These are phyloP conservation scores for Planococcus citri DNA, from an alignment of 1,140 invertebrate genomes.

Conservation along the genomic window DNA sequence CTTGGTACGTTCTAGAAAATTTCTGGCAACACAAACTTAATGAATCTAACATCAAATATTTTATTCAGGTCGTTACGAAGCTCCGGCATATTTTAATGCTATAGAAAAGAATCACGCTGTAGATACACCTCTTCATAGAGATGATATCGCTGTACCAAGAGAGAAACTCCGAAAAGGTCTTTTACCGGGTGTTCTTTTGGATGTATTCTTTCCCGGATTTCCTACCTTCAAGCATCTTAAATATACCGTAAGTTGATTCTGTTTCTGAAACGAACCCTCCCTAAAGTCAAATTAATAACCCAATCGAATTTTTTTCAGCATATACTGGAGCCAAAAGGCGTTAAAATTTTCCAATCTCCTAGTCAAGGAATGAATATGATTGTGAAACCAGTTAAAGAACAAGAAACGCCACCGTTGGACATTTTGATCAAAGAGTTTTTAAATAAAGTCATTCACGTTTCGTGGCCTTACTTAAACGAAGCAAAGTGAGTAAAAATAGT, in stretches of 20 bases:
- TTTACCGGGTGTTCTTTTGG: slow-evolving; percentile 49
- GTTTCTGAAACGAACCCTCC: neutral
- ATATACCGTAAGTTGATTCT: slow-evolving; percentile 41
- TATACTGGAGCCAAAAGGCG: slow-evolving; percentile 52
- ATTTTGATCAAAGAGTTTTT: slow-evolving; percentile 47
- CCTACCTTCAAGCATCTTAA: slow-evolving; percentile 73
- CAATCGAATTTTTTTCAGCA: slow-evolving; percentile 27
- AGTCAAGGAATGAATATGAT: slow-evolving; percentile 74
- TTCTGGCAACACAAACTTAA: neutral
- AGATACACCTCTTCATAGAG: slow-evolving; percentile 35
- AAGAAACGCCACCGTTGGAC: slow-evolving; percentile 30
- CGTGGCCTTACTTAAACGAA: slow-evolving; percentile 80
- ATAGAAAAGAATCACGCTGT: slow-evolving; percentile 39
- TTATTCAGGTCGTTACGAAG: slow-evolving; percentile 29
- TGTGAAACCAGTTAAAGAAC: slow-evolving; percentile 42
- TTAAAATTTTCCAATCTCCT: slow-evolving; percentile 74
- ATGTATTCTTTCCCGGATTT: slow-evolving; percentile 76
- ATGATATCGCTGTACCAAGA: slow-evolving; percentile 46
- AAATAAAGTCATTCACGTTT: slow-evolving; percentile 60
- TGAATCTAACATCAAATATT: neutral
- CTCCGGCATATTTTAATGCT: slow-evolving; percentile 52
- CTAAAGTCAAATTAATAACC: slow-evolving; percentile 22
- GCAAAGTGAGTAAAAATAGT: slow-evolving; percentile 31
- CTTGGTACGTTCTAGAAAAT: slow-evolving; percentile 37
- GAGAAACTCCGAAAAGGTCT: slow-evolving; percentile 58